Evolutionary conservation across 2,888 invertebrate species (phyloP).

Genomic region (Thysanoteuthis rhombus): DNA sequence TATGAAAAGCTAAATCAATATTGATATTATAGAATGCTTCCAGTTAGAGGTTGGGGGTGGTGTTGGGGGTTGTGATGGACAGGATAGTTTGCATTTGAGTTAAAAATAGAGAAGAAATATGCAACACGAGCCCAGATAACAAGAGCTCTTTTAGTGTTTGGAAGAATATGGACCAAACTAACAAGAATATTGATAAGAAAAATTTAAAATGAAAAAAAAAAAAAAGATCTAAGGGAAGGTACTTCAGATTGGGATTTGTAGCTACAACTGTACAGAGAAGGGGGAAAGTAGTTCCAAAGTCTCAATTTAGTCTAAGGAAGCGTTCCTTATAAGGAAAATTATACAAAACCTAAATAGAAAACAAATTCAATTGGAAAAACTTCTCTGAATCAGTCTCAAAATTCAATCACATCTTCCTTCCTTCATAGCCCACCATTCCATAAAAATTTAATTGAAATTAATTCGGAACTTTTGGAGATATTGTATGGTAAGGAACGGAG

Average conservation of each 20-base stretch:
- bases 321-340: too few relatives aligned
- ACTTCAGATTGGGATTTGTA: too few relatives aligned
- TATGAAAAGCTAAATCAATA: not conserved
- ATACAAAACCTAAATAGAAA: too few relatives aligned
- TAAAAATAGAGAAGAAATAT: not conserved
- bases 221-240: not conserved
- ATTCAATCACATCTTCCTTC: too few relatives aligned
- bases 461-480: too few relatives aligned
- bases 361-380: too few relatives aligned
- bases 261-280: not conserved
- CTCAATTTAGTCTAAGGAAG: not conserved
- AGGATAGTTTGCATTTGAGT: conserved; percentile 12
- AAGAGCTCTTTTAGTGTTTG: not conserved
- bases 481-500: too few relatives aligned
- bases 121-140: not conserved
- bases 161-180: not conserved
- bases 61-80: not conserved
- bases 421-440: too few relatives aligned
- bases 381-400: too few relatives aligned
- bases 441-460: too few relatives aligned
- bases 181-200: not conserved
- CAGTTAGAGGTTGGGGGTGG: not conserved
- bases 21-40: conserved; percentile 12
- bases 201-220: not conserved
- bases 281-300: not conserved